Evolutionary conservation across 2,888 invertebrate species (phyloP).

Genomic region (Sicus ferrugineus): DNA sequence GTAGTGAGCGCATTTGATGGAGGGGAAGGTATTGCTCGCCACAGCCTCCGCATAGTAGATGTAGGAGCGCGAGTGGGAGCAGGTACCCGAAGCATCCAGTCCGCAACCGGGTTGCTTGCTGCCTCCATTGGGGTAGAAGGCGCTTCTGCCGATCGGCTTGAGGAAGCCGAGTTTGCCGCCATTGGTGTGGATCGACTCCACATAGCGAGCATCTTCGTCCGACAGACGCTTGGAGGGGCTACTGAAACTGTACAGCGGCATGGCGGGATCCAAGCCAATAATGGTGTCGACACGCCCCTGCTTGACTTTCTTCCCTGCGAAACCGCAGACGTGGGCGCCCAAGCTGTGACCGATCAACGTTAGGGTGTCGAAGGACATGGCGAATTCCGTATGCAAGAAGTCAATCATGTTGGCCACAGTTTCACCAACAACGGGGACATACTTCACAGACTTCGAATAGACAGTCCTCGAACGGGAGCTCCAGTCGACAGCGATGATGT

Average conservation of each 20-base stretch:
- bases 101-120: conserved; percentile 67
- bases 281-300: conserved; percentile 67
- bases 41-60: conserved; percentile 63
- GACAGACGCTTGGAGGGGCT: conserved; percentile 46
- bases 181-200: conserved; percentile 54
- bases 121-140: conserved; percentile 67
- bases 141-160: conserved; percentile 59
- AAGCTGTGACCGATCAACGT: conserved; percentile 68
- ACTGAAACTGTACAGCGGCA: conserved; percentile 48
- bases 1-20: conserved; percentile 45
- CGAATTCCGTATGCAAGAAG: conserved; percentile 63
- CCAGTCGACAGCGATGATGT: conserved; percentile 70
- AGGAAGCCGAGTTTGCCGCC: conserved; percentile 50
- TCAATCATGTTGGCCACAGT: conserved; percentile 48
- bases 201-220: conserved; percentile 49
- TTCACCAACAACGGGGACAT: conserved; percentile 46
- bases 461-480: conserved; percentile 67
- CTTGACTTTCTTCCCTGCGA: conserved; percentile 67
- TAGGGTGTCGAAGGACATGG: conserved; percentile 65
- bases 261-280: conserved; percentile 58
- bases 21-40: conserved; percentile 47
- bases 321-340: conserved; percentile 69
- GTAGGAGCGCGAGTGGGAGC: conserved; percentile 62
- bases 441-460: conserved; percentile 66
- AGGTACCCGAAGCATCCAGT: conserved; percentile 54